Percentiles rank a stretch among this genome's conserved stretches.
Conservation (phyloP, 2,113 vertebrate genomes). For the Oncorhynchus mykiss region DNA sequence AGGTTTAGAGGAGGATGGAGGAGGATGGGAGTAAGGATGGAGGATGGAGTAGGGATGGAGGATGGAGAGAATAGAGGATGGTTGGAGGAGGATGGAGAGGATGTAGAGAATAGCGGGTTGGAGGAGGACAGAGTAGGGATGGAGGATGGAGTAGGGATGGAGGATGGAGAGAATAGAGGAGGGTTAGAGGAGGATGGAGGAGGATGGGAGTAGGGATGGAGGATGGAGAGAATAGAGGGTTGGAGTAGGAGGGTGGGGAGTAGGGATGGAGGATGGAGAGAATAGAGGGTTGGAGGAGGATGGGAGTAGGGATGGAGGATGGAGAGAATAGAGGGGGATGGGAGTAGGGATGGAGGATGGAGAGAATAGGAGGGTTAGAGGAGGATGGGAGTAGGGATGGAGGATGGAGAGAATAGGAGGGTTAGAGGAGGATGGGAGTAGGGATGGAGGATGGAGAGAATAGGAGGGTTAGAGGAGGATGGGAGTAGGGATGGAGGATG, state of each 20-base stretch:
- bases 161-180: not conserved
- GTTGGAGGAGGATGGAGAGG: too few relatives aligned
- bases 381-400: slow-evolving; percentile 8
- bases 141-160: not conserved
- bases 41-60: slow-evolving; percentile 19
- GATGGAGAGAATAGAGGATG: slow-evolving; percentile 29
- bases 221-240: too few relatives aligned
- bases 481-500: not conserved
- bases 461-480: slow-evolving; percentile 3
- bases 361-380: slow-evolving; percentile 16
- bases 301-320: slow-evolving; percentile 1
- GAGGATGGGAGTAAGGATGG: slow-evolving; percentile 13
- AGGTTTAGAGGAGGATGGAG: slow-evolving; percentile 14
- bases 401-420: slow-evolving; percentile 38
- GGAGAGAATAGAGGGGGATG: not conserved
- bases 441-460: not conserved
- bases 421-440: too few relatives aligned
- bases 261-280: not conserved
- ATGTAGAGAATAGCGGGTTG: not conserved
- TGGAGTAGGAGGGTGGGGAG: not conserved
- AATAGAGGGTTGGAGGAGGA: not conserved
- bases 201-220: too few relatives aligned
- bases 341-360: slow-evolving; percentile 20
- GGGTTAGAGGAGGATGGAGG: too few relatives aligned
- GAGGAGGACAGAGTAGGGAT: not conserved